phyloP scores from a whole-genome alignment of 2,797 vertebrate species.

The Halcyon leucocephala region DNA sequence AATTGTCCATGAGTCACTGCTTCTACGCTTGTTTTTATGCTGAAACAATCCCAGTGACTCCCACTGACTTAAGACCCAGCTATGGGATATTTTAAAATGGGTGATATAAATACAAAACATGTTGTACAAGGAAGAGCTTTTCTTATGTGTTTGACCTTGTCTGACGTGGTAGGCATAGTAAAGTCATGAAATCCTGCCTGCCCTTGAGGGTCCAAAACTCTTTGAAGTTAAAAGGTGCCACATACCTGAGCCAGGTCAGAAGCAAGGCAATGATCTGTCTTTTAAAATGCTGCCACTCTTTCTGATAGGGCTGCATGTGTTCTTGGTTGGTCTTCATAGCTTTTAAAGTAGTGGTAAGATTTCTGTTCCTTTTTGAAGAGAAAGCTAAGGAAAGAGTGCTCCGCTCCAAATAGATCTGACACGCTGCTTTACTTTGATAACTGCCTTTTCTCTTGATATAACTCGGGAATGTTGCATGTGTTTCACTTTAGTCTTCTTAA shows the following conservation, averaged over 20 bases:
- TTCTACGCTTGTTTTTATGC: background rate
- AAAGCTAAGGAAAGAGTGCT: background rate
- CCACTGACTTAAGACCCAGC: background rate
- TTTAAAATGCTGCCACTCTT: background rate
- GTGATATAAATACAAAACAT: background rate
- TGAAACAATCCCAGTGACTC: background rate
- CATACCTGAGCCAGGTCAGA: background rate
- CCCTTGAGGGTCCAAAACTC: background rate
- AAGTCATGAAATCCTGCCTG: background rate
- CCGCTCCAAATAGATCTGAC: background rate
- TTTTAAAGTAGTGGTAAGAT: background rate
- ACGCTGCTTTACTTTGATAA: rapidly evolving
- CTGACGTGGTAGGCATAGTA: background rate
- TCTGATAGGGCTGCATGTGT: background rate
- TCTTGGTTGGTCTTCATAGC: background rate
- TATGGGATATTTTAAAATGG: background rate
- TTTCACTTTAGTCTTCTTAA: background rate
- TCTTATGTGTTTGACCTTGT: background rate
- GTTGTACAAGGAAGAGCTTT: background rate
- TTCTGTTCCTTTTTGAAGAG: background rate
- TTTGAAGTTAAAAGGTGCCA: slow-evolving; percentile 16
- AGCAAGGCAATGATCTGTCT: background rate
- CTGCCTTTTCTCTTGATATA: background rate
- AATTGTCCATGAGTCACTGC: background rate
- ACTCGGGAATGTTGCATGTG: background rate